A percentile compares a stretch with the other conserved stretches of the same genome.
These are phyloP conservation scores for Allobates femoralis DNA, from an alignment of 2,797 vertebrate genomes.

Conservation along the genomic window DNA sequence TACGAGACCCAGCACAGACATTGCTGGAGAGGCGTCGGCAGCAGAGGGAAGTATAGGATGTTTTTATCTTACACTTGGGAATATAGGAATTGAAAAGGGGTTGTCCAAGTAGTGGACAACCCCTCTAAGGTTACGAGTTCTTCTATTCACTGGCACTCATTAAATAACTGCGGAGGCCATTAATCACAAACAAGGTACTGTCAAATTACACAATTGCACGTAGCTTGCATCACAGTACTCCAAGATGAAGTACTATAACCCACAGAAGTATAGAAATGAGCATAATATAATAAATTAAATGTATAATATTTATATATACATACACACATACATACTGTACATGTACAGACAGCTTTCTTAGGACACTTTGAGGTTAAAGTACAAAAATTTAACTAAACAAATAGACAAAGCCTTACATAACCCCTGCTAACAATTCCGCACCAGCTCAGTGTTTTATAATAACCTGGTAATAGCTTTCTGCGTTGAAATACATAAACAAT, in stretches of 20 bases:
- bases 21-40: too few relatives aligned
- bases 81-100: too few relatives aligned
- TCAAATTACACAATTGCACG: background rate
- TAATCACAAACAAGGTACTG: background rate
- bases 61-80: too few relatives aligned
- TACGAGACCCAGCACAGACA: too few relatives aligned
- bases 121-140: background rate
- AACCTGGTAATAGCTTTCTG: background rate
- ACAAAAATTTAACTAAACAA: background rate
- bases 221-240: background rate
- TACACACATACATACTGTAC: background rate
- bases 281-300: too few relatives aligned
- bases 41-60: too few relatives aligned
- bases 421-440: background rate
- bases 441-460: background rate
- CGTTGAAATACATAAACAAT: background rate
- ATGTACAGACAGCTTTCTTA: background rate
- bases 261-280: too few relatives aligned
- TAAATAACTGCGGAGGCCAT: background rate
- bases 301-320: background rate
- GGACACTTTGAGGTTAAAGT: background rate
- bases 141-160: background rate
- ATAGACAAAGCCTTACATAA: conserved; percentile 6
- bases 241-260: background rate
- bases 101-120: too few relatives aligned